phyloP scores from a whole-genome alignment of 2,888 invertebrate species.

The Hermaeophaga mercurialis region DNA sequence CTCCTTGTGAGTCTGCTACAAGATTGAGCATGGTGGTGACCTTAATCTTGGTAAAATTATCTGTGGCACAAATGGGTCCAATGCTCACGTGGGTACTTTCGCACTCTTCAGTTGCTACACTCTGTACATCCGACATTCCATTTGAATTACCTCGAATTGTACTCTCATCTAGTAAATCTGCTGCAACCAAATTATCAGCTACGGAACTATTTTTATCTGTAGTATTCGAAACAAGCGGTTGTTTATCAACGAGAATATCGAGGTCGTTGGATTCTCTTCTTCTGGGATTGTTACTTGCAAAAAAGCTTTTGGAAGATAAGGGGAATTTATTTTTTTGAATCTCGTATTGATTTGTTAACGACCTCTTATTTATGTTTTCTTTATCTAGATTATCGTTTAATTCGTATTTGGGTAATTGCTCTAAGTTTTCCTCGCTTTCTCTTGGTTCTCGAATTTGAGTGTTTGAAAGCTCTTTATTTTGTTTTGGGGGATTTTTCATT shows the following conservation, averaged over 20 bases:
- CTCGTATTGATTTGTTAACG: conserved; percentile 24
- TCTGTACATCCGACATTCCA: conserved; percentile 12
- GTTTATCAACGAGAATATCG: conserved; percentile 9
- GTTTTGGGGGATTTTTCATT: conserved; percentile 8
- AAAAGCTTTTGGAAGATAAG: conserved; percentile 33
- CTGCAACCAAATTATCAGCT: background rate
- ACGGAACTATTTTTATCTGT: background rate
- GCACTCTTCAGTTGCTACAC: conserved; percentile 5
- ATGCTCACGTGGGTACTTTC: conserved; percentile 2
- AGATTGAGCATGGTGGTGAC: conserved; percentile 8
- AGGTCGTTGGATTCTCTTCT: conserved; percentile 2
- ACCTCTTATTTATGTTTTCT: conserved; percentile 33
- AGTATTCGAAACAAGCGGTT: background rate
- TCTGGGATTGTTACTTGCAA: conserved; percentile 16
- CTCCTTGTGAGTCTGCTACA: background rate
- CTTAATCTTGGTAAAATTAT: conserved; percentile 1
- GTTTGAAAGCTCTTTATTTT: background rate
- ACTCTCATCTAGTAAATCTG: background rate
- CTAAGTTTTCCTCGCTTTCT: conserved; percentile 15
- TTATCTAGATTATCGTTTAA: conserved; percentile 36
- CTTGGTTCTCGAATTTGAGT: conserved; percentile 19
- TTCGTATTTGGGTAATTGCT: conserved; percentile 40
- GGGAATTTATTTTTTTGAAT: conserved; percentile 31
- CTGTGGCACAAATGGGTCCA: conserved; percentile 4
- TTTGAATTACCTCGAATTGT: background rate